These are phyloP conservation scores for Diabrotica virgifera DNA, from an alignment of 1,140 invertebrate species.

Conservation along the genomic window DNA sequence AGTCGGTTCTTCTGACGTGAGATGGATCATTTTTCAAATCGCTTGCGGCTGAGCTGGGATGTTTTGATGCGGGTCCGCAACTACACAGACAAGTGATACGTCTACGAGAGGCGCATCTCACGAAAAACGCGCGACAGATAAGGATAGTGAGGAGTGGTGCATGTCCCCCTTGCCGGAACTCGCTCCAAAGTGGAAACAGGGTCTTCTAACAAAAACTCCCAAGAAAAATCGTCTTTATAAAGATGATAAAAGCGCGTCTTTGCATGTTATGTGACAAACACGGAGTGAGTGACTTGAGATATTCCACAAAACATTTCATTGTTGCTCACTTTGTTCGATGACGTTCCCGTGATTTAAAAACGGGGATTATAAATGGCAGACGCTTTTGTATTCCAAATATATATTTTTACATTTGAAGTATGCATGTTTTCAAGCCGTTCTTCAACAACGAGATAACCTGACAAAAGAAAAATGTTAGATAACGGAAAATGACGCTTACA, in stretches of 20 bases:
- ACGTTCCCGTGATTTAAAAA: conserved; percentile 36
- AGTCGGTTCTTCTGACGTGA: conserved; percentile 40
- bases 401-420: conserved; percentile 43
- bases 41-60: conserved; percentile 40
- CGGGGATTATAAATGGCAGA: conserved; percentile 43
- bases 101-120: conserved; percentile 14
- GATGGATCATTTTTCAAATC: conserved; percentile 46
- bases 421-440: conserved; percentile 35
- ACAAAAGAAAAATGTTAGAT: conserved; percentile 4
- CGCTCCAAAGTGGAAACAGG: conserved; percentile 40
- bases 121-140: conserved; percentile 16
- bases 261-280: conserved; percentile 47
- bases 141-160: conserved; percentile 19
- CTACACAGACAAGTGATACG: conserved; percentile 28
- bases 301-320: conserved; percentile 45
- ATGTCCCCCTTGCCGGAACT: conserved; percentile 17
- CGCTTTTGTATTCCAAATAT: conserved; percentile 43
- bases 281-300: conserved; percentile 46
- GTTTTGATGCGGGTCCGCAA: conserved; percentile 40
- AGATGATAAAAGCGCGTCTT: conserved; percentile 48
- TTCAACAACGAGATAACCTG: conserved; percentile 7
- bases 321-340: conserved; percentile 46
- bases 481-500: background rate
- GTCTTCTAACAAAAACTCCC: conserved; percentile 40
- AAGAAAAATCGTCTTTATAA: conserved; percentile 49